Evolutionary conservation across 2,797 vertebrate genomes (phyloP), one percentile per base, ranked within the genome.

Genomic region (Psittacula echo): DNA sequence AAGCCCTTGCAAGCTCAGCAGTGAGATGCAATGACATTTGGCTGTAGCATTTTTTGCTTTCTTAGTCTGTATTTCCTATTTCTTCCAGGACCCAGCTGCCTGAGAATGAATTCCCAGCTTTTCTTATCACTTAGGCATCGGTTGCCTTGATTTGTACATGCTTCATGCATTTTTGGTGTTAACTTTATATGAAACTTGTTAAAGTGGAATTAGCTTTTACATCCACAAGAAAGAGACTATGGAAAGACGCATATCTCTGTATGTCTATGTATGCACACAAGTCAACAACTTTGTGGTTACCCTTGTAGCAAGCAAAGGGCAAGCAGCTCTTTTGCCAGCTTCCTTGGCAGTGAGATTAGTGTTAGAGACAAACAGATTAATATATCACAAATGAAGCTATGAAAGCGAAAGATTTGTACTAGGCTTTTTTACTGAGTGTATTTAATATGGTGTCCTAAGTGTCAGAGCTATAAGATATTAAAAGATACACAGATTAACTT

Each of bases 1-100:
- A 94, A 87, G 84, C 77, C 83, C 93, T 94, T 18, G 5, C 77
- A 76, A 88, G 61, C 95, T 93, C 91, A 90, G 88, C 89, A 89
- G 74, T 61, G 56, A 70, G 79, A 88, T 21, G 48, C 56, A 50
- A 16, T 48, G 41, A 91, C 71, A 82, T 90, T 94, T 91, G 67
- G 67, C 71, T 89, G 72, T 11, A 86, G 48, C 15, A 11, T 76
- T 84, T 93, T 73, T 93, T 93, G 50, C 30, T 81, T 87, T 91
- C 65, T 34, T 90, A 39, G 54, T 66, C 93, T 67, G 32, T 20
- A 54, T 88, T 79, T 96, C 67, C 70, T 26, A n/a, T 90, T 93
- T 68, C 51, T 88, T 95, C 39, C 51, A 70, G 67, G 13, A 78
- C 14, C n/a, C 68, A 93, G 51, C 51, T 93, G 71, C 37, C 34